Evolutionary conservation across 2,888 invertebrate genomes (phyloP), one percentile per base, ranked within the genome.

Genomic region (Apamea sordens): DNA sequence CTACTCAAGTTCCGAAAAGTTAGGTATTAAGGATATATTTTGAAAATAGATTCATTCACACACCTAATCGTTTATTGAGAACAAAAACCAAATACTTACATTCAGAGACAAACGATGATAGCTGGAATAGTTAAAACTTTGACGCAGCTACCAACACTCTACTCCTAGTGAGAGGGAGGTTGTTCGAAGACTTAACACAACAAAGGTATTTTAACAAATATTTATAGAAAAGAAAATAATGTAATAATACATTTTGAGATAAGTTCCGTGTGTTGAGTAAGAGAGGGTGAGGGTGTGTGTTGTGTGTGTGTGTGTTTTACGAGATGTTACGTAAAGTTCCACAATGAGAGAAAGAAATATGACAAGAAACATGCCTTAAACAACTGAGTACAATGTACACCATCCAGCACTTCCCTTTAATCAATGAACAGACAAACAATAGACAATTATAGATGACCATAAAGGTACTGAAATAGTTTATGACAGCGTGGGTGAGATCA

Each of bases 401-500:
- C 69, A 67, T 70, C 44, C 11, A 76, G 50, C 59, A 72, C 79
- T 81, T 76, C 80, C 80, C 80, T 86, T 74, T 78, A 86, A 77
- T 88, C 87, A 86, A 89, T 88, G 87, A 85, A 82, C 72, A 87
- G 79, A 79, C 80, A 89, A 89, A 90, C 90, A 90, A 87, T 88
- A 87, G 88, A 90, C 86, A 89, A 78, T 88, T 81, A 90, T 88
- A 90, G 86, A 84, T 84, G 84, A 82, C 88, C 84, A 87, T 89
- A 88, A 86, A 86, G 82, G 88, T 82, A 86, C 83, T 75, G 83
- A 86, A 86, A 87, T 88, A 88, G 88, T 89, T 89, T 89, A 89
- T 83, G 91, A 91, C 81, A 84, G 86, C 89, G 88, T 86, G 86
- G 80, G 87, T 82, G 91, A 91, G 86, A 88, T 90, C 89, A 90